A percentile compares a stretch with the other conserved stretches of the same genome.
Conservation (phyloP, 2,888 invertebrate genomes). For the Synanthedon myopaeformis region DNA sequence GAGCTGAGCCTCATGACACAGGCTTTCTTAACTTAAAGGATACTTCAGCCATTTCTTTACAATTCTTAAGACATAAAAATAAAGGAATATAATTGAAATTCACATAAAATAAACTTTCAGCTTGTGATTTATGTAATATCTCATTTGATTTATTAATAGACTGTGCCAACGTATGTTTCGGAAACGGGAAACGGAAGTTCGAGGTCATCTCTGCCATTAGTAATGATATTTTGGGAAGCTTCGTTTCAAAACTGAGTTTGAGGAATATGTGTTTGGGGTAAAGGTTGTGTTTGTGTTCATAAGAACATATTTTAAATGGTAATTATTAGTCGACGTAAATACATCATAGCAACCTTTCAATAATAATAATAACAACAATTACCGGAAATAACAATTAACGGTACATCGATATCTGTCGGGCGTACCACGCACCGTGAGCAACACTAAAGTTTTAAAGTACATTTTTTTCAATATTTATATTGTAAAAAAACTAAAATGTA, state of each 20-base stretch:
- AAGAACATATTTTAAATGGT: not conserved
- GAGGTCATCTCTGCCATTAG: slow-evolving; percentile 36
- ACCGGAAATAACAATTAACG: no score
- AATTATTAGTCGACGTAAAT: not conserved
- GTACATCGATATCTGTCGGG: no score
- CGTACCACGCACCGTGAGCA: no score
- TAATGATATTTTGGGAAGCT: slow-evolving; percentile 16
- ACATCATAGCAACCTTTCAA: no score
- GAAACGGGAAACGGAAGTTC: slow-evolving; percentile 36
- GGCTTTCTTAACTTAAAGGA: no score
- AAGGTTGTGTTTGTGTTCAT: not conserved
- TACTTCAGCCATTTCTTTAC: no score
- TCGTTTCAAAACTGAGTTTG: slow-evolving; percentile 23
- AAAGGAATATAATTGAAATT: not conserved
- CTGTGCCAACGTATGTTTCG: slow-evolving; percentile 4
- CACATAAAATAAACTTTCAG: not conserved
- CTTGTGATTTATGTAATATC: slow-evolving; percentile 4
- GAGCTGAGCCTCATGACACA: no score
- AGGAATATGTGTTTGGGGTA: slow-evolving; percentile 17
- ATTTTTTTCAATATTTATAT: no score
- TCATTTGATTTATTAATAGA: slow-evolving; percentile 21
- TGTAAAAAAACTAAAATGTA: no score
- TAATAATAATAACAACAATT: no score
- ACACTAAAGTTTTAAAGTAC: no score
- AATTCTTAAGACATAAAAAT: not conserved